These are phyloP conservation scores for Colius striatus DNA, from an alignment of 2,113 vertebrate genomes.

Conservation along the genomic window DNA sequence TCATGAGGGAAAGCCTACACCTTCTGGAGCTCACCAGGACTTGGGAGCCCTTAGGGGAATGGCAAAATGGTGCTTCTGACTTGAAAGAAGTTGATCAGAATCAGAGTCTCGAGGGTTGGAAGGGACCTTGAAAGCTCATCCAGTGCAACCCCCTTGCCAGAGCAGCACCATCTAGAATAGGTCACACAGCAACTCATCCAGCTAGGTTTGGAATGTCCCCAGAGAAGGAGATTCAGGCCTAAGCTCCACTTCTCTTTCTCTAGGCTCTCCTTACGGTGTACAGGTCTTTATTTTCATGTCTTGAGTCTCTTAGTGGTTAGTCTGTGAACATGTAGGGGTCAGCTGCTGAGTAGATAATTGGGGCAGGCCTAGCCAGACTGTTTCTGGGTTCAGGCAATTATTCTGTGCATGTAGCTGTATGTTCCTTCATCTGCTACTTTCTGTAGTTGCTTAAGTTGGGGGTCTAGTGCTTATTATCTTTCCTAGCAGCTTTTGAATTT, in stretches of 20 bases:
- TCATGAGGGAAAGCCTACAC: accelerated
- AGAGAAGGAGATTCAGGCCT: not conserved
- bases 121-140: too few species aligned
- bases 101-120: not conserved
- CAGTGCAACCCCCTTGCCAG: too few species aligned
- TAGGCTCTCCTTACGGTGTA: not conserved
- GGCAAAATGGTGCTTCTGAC: not conserved
- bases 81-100: not conserved
- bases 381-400: not conserved
- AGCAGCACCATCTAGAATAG: too few species aligned
- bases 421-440: not conserved
- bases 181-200: too few species aligned
- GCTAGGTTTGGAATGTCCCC: too few species aligned
- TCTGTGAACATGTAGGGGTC: not conserved
- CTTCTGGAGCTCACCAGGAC: not conserved
- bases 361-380: not conserved
- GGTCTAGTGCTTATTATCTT: not conserved
- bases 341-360: not conserved
- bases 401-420: not conserved
- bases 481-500: not conserved
- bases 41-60: not conserved
- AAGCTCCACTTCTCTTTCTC: not conserved
- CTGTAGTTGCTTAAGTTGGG: not conserved
- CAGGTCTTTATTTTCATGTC: not conserved
- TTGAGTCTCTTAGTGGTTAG: not conserved